Evolutionary conservation across 2,113 vertebrate species (phyloP), one percentile per base, ranked within the genome.

Genomic region (Ploceus nigricollis): DNA sequence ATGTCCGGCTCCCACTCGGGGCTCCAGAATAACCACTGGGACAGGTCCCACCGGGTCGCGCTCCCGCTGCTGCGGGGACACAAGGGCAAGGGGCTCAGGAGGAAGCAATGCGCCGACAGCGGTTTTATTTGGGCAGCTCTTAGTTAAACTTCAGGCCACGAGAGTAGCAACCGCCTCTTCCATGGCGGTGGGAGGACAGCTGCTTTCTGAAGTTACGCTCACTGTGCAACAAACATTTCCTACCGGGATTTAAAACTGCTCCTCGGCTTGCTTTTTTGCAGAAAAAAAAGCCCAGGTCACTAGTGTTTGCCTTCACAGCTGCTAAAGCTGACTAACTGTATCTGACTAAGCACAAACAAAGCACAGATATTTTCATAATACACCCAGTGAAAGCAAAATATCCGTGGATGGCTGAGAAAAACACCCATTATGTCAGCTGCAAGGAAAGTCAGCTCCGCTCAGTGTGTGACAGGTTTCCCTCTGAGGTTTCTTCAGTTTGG

Each of bases 21-120:
- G 10, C 13, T 60, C 18, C 35, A 30, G 53, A 9, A 2, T 33
- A 33, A 7, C 17, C 53, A 9, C 13, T 2, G 42, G 35, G 51
- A 33, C 30, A 2, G 7, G 3, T 56, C 33, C 44, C 2, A 4
- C 22, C 3, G 5, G 5, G 17, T 7, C 15, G 9, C 2, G 5
- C 48, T 63, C 30, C 28, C 7, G 5, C 31, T 14, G 30, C 39
- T 15, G 31, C 8, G 1, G 31, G 24, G 10, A 37, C 31, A 3
- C 45, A 2, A 16, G 30, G 54, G 42, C 45, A 11, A 31, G 18
- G 58, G 64, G 22, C 28, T 90, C 18, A 2, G 44, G 9, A 30
- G 23, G 70, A 22, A 42, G 37, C 3, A 3, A 7, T 4, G 18
- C 1, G 0, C 17, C 3, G 10, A 2, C 5, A 6, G 18, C 2